A percentile compares a stretch with the other conserved stretches of the same genome.
Evolutionary conservation across 1,140 invertebrate genomes (phyloP).

Genomic region (Drosophila parabipectinata): DNA sequence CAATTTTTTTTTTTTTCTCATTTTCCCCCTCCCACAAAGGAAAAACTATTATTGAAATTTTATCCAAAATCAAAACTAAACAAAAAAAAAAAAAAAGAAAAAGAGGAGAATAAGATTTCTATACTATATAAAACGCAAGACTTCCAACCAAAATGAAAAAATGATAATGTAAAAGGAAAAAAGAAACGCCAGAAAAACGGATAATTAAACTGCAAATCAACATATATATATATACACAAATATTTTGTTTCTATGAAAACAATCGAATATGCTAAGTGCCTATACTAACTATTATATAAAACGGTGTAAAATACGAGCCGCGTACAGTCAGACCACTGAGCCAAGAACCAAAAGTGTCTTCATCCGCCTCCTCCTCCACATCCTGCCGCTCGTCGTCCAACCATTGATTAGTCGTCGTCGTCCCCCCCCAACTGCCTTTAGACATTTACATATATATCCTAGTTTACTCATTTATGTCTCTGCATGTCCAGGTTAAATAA

Average conservation of each 20-base stretch:
- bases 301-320: slow-evolving; percentile 30
- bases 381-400: neutral
- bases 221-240: slow-evolving; percentile 51
- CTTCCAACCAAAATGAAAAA: slow-evolving; percentile 65
- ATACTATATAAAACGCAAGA: slow-evolving; percentile 56
- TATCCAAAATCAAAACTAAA: slow-evolving; percentile 34
- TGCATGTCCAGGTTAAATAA: slow-evolving; percentile 1
- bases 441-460: slow-evolving; percentile 2
- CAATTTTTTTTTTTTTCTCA: slow-evolving; percentile 23
- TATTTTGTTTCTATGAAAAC: slow-evolving; percentile 81
- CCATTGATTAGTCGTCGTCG: neutral
- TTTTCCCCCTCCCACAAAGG: slow-evolving; percentile 1
- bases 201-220: slow-evolving; percentile 44
- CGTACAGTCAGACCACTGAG: slow-evolving; percentile 36
- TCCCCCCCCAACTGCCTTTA: slow-evolving; percentile 35
- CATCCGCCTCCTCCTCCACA: slow-evolving; percentile 1
- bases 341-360: slow-evolving; percentile 29
- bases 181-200: slow-evolving; percentile 16
- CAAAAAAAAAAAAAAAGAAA: slow-evolving; percentile 26
- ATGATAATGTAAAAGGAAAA: slow-evolving; percentile 39
- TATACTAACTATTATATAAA: slow-evolving; percentile 72
- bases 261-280: slow-evolving; percentile 81
- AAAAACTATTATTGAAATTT: slow-evolving; percentile 19
- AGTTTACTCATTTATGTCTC: slow-evolving; percentile 6
- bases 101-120: slow-evolving; percentile 37